Conservation (phyloP, 1,140 invertebrate genomes). For the Ridgeia piscesae region DNA sequence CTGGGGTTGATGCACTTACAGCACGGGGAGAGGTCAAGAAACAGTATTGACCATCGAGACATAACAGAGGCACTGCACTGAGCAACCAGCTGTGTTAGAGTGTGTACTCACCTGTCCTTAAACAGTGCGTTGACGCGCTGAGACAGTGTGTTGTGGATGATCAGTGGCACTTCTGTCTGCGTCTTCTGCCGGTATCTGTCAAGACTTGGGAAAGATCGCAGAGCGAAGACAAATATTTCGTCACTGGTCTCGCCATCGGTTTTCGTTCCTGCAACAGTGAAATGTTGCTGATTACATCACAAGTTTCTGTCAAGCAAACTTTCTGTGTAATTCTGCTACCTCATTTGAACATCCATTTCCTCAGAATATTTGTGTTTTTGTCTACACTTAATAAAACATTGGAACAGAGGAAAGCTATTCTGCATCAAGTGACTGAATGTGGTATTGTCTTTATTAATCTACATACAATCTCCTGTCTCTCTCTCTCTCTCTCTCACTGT, state of each 20-base stretch:
- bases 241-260: not conserved
- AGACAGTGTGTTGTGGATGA: not conserved
- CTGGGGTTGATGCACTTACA: too few relatives aligned
- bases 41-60: not conserved
- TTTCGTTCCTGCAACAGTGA: not conserved
- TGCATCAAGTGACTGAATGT: too few relatives aligned
- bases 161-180: not conserved
- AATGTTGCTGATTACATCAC: not conserved
- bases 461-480: too few relatives aligned
- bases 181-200: constrained; percentile 13
- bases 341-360: too few relatives aligned
- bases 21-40: too few relatives aligned
- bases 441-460: too few relatives aligned
- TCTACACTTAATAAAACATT: too few relatives aligned
- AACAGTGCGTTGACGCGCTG: not conserved
- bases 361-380: too few relatives aligned
- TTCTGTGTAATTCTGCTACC: too few relatives aligned
- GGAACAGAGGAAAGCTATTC: too few relatives aligned
- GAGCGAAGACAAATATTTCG: constrained; percentile 7
- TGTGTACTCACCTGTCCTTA: not conserved
- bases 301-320: too few relatives aligned
- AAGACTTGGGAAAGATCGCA: constrained; percentile 1
- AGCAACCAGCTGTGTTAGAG: not conserved
- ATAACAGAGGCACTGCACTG: not conserved
- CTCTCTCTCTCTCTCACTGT: too few relatives aligned